phyloP scores from a whole-genome alignment of 2,113 vertebrate species.

The Psilopsiagon aymara region DNA sequence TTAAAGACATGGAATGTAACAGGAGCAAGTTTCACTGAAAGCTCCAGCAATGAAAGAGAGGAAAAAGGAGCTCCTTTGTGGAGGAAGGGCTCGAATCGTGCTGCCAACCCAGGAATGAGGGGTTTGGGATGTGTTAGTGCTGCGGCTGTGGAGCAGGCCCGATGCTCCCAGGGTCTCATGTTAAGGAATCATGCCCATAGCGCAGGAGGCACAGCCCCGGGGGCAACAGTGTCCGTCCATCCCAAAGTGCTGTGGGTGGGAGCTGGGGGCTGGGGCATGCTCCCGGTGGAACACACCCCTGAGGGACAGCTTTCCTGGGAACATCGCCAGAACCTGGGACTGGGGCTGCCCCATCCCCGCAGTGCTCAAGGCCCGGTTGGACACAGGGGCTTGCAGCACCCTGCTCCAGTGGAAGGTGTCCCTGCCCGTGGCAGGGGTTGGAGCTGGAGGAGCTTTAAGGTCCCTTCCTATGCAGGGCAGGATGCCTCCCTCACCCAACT shows the following conservation, averaged over 20 bases:
- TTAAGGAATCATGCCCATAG: rapidly evolving
- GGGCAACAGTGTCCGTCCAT: rapidly evolving
- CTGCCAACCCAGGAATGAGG: rapidly evolving
- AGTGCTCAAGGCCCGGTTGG: neutral
- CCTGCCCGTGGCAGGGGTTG: neutral
- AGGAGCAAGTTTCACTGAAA: neutral
- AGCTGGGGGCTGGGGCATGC: rapidly evolving
- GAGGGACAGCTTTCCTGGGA: neutral
- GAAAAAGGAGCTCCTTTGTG: rapidly evolving
- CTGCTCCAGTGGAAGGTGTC: neutral
- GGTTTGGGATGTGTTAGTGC: rapidly evolving
- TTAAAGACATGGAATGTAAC: neutral
- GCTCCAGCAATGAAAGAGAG: neutral
- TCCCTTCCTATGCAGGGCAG: neutral
- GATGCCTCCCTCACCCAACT: neutral
- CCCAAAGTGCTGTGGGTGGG: neutral
- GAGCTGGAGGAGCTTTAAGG: neutral
- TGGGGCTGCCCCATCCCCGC: neutral
- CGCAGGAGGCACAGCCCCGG: rapidly evolving
- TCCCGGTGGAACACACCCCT: neutral
- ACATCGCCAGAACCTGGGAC: neutral
- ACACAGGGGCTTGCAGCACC: neutral
- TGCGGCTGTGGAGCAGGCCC: rapidly evolving
- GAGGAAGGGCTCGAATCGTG: rapidly evolving
- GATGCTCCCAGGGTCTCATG: neutral